These are phyloP conservation scores for Hydraecia micacea DNA, from an alignment of 2,888 invertebrate genomes.

Conservation along the genomic window DNA sequence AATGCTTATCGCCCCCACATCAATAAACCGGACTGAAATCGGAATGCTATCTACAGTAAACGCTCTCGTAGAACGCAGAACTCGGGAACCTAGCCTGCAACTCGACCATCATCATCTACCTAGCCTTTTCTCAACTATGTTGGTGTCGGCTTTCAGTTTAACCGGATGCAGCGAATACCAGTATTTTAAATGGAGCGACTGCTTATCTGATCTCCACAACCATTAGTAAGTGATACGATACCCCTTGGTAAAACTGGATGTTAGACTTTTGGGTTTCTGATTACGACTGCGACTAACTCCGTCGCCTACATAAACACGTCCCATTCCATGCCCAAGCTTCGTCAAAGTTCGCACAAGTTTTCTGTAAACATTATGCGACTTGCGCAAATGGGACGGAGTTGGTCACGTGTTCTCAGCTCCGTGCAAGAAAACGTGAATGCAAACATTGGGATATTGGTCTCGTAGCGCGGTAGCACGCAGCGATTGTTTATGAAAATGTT, in stretches of 20 bases:
- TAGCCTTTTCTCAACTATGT: not conserved
- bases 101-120: not conserved
- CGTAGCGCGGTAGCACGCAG: not conserved
- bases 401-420: conserved; percentile 38
- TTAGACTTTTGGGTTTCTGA: not conserved
- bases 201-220: not conserved
- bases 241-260: not conserved
- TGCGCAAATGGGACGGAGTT: conserved; percentile 8
- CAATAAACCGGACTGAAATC: not conserved
- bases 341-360: conserved; percentile 33
- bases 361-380: conserved; percentile 23
- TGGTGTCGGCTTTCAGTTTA: not conserved
- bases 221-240: not conserved
- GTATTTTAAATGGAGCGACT: not conserved
- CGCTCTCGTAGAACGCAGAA: not conserved
- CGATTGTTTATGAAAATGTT: conserved; percentile 42
- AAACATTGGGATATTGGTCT: not conserved
- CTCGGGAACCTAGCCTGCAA: not conserved
- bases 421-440: conserved; percentile 48
- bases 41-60: not conserved
- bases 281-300: not conserved
- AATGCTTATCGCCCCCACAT: conserved; percentile 1
- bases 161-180: not conserved
- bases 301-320: not conserved
- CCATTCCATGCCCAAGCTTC: conserved; percentile 2